Evolutionary conservation across 2,888 invertebrate genomes (phyloP), one percentile per base, ranked within the genome.

Genomic region (Cremastinae sp.): DNA sequence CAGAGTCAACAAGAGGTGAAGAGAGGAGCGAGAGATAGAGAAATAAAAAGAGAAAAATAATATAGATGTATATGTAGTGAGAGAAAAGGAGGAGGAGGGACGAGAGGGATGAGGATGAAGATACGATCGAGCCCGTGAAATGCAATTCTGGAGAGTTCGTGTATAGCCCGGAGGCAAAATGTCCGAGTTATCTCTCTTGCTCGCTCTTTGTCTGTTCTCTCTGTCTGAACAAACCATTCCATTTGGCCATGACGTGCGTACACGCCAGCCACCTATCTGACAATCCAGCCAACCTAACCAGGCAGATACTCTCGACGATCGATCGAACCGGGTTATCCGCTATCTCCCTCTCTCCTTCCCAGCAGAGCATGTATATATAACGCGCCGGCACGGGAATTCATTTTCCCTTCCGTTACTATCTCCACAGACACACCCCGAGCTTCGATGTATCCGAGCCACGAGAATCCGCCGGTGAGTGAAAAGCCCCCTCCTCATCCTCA

Each of bases 321-420:
- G 86, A 87, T 87, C 84, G 82, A 81, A 80, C 84, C 82, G 81
- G 83, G 84, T 86, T 85, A 86, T 86, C 82, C 81, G 81, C 80
- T 14, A 10, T 83, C 82, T 12, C 12, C n/a, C 8, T 28, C 9
- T 14, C 8, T 59, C 4, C 8, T 8, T 37, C 8, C 10, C 8
- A 12, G 2, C 10, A n/a, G n/a, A n/a, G n/a, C n/a, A n/a, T n/a
- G 16, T 55, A 14, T 14, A 4, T 35, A 8, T 20, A 20, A 22
- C 58, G 43, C 58, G 81, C 82, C 83, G 81, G 80, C 81, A 61
- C 64, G 83, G 82, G 83, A 86, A 85, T 86, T 86, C 84, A 85
- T 87, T 87, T 85, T 83, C 82, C 82, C 82, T 82, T 80, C 80
- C 66, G 66, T 74, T 68, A 53, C 62, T 51, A 47, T 49, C 58